These are phyloP conservation scores for Intellagama lesueurii DNA, from an alignment of 2,797 vertebrate genomes.

Conservation along the genomic window DNA sequence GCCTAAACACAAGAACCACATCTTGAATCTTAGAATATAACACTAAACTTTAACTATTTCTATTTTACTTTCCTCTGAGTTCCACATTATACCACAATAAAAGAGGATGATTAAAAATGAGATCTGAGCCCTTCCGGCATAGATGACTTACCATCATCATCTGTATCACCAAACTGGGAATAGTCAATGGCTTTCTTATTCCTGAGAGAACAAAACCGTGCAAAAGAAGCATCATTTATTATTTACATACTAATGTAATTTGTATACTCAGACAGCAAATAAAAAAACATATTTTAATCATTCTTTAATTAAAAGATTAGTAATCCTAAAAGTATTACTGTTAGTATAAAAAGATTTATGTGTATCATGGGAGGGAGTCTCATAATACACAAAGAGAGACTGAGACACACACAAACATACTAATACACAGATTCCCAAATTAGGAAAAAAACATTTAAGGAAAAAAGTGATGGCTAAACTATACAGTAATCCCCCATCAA, in stretches of 20 bases:
- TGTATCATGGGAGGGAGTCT: no score
- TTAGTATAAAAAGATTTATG: no score
- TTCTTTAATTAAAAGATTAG: no score
- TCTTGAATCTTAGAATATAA: not conserved
- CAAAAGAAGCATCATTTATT: not conserved
- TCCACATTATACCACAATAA: not conserved
- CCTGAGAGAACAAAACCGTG: conserved; percentile 71
- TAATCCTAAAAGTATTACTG: no score
- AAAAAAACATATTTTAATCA: not conserved
- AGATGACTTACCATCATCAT: conserved; percentile 79
- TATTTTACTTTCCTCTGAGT: not conserved
- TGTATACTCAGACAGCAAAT: not conserved
- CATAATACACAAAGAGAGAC: no score
- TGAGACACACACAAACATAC: no score
- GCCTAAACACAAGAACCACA: not conserved
- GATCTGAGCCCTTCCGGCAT: not conserved
- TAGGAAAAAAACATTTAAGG: no score
- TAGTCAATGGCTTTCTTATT: conserved; percentile 87
- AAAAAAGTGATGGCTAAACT: no score
- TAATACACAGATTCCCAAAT: no score
- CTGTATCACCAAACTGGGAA: conserved; percentile 80
- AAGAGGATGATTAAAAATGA: not conserved
- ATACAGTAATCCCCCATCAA: no score
- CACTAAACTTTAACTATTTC: not conserved
- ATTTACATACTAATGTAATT: no score